phyloP scores from a whole-genome alignment of 2,888 invertebrate genomes.

The Antheraea yamamai region DNA sequence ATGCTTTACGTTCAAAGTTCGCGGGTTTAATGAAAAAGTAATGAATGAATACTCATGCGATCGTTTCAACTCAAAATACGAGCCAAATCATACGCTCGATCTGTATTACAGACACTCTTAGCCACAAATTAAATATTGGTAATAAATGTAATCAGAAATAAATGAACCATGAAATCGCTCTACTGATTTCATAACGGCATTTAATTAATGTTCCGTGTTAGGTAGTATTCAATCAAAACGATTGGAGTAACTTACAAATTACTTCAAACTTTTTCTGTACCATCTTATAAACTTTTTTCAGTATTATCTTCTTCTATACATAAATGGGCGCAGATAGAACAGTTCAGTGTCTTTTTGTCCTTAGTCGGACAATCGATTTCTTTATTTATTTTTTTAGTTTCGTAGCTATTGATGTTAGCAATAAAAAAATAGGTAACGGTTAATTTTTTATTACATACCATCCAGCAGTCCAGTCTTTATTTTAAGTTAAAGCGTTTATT shows the following conservation, averaged over 20 bases:
- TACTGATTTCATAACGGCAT: neutral
- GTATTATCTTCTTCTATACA: neutral
- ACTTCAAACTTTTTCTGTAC: too few relatives aligned
- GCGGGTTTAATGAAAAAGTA: conserved; percentile 20
- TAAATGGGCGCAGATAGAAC: neutral
- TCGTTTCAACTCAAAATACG: conserved; percentile 20
- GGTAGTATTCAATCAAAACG: neutral
- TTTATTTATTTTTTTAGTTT: too few relatives aligned
- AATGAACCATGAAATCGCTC: conserved; percentile 33
- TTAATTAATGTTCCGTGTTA: neutral
- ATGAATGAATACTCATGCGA: conserved; percentile 19
- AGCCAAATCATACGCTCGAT: conserved; percentile 23
- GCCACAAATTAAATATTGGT: conserved; percentile 26
- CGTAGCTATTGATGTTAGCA: too few relatives aligned
- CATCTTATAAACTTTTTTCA: neutral
- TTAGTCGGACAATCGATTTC: too few relatives aligned
- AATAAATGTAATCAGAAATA: conserved; percentile 29
- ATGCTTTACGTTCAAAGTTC: conserved; percentile 1
- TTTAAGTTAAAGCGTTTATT: too few relatives aligned
- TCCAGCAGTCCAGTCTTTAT: too few relatives aligned
- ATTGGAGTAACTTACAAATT: neutral
- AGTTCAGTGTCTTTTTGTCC: neutral
- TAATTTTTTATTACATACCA: too few relatives aligned
- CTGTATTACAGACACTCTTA: conserved; percentile 27
- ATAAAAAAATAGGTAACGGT: too few relatives aligned